phyloP scores from a whole-genome alignment of 2,797 vertebrate genomes.

The Prionace glauca region DNA sequence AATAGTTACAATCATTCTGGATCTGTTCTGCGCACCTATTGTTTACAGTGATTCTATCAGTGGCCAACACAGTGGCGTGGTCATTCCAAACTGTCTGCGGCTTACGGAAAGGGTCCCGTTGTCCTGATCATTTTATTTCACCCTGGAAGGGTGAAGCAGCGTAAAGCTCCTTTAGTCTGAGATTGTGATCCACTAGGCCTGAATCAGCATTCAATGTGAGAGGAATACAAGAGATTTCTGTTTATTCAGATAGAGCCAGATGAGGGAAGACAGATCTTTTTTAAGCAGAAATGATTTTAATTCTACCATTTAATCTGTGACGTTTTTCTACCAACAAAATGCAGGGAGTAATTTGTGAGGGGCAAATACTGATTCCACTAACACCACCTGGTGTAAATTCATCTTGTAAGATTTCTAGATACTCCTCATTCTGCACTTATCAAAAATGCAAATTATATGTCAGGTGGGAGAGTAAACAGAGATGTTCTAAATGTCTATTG shows the following conservation, averaged over 20 bases:
- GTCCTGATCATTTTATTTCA: not conserved
- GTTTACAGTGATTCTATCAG: not conserved
- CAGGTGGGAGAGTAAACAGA: not conserved
- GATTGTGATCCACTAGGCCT: not conserved
- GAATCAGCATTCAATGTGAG: not conserved
- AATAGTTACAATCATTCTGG: slow-evolving; percentile 25
- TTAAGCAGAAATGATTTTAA: not conserved
- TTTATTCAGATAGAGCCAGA: slow-evolving; percentile 9
- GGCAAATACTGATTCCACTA: not conserved
- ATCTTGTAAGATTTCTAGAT: not conserved
- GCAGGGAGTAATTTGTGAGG: not conserved
- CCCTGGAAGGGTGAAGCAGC: not conserved
- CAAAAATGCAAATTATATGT: not conserved
- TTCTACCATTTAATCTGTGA: not conserved
- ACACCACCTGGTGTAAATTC: not conserved
- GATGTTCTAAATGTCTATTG: not conserved
- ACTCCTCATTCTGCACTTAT: not conserved
- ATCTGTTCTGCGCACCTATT: not conserved
- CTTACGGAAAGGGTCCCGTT: not conserved
- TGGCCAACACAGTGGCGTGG: not conserved
- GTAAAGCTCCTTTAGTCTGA: not conserved
- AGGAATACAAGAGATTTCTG: slow-evolving; percentile 21
- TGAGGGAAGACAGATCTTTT: not conserved
- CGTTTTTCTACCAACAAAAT: not conserved
- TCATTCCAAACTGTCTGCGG: not conserved